These are phyloP conservation scores for Idaea biselata DNA, from an alignment of 2,888 invertebrate genomes.

Conservation along the genomic window DNA sequence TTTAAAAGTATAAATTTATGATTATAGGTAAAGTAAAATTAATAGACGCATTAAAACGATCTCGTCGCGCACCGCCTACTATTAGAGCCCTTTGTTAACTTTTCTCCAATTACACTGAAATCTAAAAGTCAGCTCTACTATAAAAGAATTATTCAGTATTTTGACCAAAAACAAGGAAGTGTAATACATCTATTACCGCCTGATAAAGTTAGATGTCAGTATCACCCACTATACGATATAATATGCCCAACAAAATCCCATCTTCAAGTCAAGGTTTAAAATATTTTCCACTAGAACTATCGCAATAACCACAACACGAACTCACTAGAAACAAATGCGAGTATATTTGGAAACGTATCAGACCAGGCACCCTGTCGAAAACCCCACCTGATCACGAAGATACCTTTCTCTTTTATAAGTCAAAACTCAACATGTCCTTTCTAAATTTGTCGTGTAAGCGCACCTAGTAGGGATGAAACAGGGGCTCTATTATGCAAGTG, in stretches of 20 bases:
- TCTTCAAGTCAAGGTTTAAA: neutral
- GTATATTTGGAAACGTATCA: neutral
- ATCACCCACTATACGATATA: neutral
- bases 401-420: neutral
- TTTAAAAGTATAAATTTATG: too few relatives aligned
- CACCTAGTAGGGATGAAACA: slow-evolving; percentile 71
- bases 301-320: slow-evolving; percentile 1
- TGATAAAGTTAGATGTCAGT: neutral
- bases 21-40: too few relatives aligned
- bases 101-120: too few relatives aligned
- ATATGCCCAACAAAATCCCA: neutral
- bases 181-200: neutral
- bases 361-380: neutral
- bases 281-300: neutral
- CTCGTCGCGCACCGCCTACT: too few relatives aligned
- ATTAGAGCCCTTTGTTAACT: too few relatives aligned
- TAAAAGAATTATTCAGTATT: too few relatives aligned
- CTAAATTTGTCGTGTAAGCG: slow-evolving; percentile 54
- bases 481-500: slow-evolving; percentile 70
- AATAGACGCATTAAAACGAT: too few relatives aligned
- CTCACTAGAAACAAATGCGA: slow-evolving; percentile 1
- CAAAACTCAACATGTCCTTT: slow-evolving; percentile 38
- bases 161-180: too few relatives aligned
- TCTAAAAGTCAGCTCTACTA: too few relatives aligned
- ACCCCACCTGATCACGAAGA: neutral